Percentiles rank a stretch among this genome's conserved stretches.
Conservation (phyloP, 2,888 invertebrate genomes). For the Dryococelus australis region DNA sequence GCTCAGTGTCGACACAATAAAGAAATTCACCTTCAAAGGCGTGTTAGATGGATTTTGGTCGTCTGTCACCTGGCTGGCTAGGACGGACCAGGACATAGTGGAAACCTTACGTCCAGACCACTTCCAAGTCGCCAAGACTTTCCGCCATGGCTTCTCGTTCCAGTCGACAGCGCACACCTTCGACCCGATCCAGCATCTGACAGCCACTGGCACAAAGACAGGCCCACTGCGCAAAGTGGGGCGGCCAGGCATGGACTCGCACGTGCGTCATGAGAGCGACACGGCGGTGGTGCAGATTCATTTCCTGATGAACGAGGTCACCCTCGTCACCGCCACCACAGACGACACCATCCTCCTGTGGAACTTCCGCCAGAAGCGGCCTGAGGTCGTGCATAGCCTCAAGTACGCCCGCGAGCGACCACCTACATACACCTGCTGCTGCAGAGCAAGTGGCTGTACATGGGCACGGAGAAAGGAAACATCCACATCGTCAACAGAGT, state of each 20-base stretch:
- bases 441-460: too few relatives aligned
- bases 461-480: too few relatives aligned
- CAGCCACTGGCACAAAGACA: too few relatives aligned
- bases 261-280: constrained; percentile 83
- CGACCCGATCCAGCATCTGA: too few relatives aligned
- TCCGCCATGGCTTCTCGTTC: too few relatives aligned
- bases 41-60: constrained; percentile 96
- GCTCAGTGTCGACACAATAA: constrained; percentile 68
- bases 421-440: too few relatives aligned
- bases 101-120: constrained; percentile 90
- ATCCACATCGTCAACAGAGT: too few relatives aligned
- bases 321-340: constrained; percentile 91
- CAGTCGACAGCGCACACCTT: too few relatives aligned
- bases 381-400: constrained; percentile 94
- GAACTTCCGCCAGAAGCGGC: constrained; percentile 94
- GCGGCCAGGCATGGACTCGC: constrained; percentile 95
- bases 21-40: constrained; percentile 96
- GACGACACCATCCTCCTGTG: constrained; percentile 97
- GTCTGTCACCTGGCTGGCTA: constrained; percentile 82
- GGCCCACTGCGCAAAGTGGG: constrained; percentile 90
- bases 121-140: constrained; percentile 94
- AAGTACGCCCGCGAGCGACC: constrained; percentile 97
- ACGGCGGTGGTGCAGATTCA: constrained; percentile 88
- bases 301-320: constrained; percentile 97
- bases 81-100: constrained; percentile 89